Base-by-base conservation (phyloP, 1,140 invertebrate species). In the Leptinotarsa undecemlineata region DNA sequence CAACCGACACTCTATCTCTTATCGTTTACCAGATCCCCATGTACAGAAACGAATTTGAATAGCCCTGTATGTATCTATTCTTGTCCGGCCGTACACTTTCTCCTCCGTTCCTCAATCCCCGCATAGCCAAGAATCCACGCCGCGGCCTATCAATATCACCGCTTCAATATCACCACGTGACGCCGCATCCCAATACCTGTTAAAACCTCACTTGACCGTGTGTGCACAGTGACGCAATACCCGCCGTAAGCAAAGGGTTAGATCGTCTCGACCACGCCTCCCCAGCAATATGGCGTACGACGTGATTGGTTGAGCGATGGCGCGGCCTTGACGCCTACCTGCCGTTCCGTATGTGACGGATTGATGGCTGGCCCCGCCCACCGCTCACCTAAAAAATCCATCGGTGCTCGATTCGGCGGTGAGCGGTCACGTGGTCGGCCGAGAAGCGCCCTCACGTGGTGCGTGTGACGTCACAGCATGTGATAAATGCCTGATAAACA, bases 201-300 rank as follows among this genome's bases (percentile, higher is more conserved):
- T 51, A 48, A 14, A 19, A n/a, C 42, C 33, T 47, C 48, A 42
- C 48, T 6, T n/a, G 8, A 42, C 42, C 48, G 68, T 69, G 48
- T 71, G 66, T 62, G 48, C 66, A 17, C 17, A 17, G 64, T 72
- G 74, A 76, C 64, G 74, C 71, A 66, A 68, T 33, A 64, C 48
- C 19, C 20, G 19, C 48, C 15, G 60, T 62, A 51, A 48, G 66
- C 60, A 75, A 79, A 78, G 76, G 78, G 78, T 79, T 79, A 77
- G 77, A 77, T 68, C 57, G 48, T 63, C 61, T 70, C 51, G 72
- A 73, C 79, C 82, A 83, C 82, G 80, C 82, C 82, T 77, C 64
- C 71, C 69, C 76, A 78, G 80, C 82, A 83, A 83, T 83, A 83
- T 83, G 82, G 82, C 82, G 80, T 81, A 75, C 68, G 68, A 73